Evolutionary conservation across 2,113 vertebrate species (phyloP), one percentile per base, ranked within the genome.

Genomic region (Platycercus adscitus): DNA sequence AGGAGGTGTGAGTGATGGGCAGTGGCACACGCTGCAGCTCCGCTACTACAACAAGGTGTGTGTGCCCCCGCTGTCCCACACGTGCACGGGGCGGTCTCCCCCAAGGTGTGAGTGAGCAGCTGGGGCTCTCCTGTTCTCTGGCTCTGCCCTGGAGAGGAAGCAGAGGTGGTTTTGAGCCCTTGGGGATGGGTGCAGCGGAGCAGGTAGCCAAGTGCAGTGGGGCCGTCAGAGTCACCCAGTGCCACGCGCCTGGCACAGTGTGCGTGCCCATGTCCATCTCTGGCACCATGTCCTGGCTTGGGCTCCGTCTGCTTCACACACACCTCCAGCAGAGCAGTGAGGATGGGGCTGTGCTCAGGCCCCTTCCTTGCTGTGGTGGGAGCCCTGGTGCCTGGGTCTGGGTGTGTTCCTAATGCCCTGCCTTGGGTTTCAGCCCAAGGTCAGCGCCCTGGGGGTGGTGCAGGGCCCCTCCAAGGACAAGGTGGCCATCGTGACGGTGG

Each of bases 401-500:
- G 17, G 35, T 18, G 1, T 35, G 58, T n/a, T 81, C 16, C 70
- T 95, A n/a, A 91, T 2, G 2, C n/a, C 44, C 15, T 73, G 52
- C 10, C 1, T 90, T 94, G 81, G 69, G 55, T 97, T 93, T 66
- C 95, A 99, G 99, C 99, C 99, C 60, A 99, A 98, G 96, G 98
- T 98, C 92, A 99, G 98, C 31, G 93, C 98, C 60, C 97, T 98
- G 26, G 99, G 99, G 1, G 98, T 99, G 80, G 98, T 98, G 31
- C 99, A 99, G 96, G 99, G 99, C 64, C 99, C 99, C 9, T 99
- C 99, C 21, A 99, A 99, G 96, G 99, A 99, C 97, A 99, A 99
- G 94, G 99, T 99, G 92, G 99, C 99, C 6, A 98, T 99, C 92
- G 96, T 99, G 95, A 99, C 98, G 29, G 97, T 99, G 76, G 99